Evolutionary conservation across 1,140 invertebrate genomes (phyloP), one percentile per base, ranked within the genome.

Genomic region (Cyphomyrmex costatus): DNA sequence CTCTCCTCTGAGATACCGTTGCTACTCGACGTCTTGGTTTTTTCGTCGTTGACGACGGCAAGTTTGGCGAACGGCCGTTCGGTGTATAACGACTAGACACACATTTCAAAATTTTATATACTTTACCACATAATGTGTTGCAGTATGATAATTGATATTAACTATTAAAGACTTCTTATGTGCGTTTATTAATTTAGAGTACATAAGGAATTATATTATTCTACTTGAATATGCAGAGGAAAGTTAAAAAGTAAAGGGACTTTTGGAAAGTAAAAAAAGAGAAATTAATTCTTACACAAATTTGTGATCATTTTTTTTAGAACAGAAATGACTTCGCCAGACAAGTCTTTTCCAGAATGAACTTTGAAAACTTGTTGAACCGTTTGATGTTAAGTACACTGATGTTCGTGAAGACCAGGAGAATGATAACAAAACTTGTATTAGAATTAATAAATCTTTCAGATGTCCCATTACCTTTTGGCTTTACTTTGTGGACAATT

Each of bases 21-120:
- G 98, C 98, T 2, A 99, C 98, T 27, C 98, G 96, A 3, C 98
- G 96, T 7, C 98, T 96, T 0, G 98, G 97, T 93, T 98, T 98
- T 92, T 98, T 98, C 3, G 95, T 92, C 49, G 89, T 93, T 7
- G 94, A 95, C 5, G 94, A 92, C 14, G 94, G 93, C 53, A 94
- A 88, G 86, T 94, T 95, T 7, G 93, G 92, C 0, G 93, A 92
- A 42, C 94, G 91, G 14, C 94, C 93, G 80, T 95, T 95, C 66
- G 94, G 89, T 0, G 93, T 92, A 33, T 94, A 95, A 56, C 94
- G 93, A 91, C 94, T 95, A n/a, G n/a, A 73, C n/a, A n/a, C n/a
- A 92, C 92, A 10, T 85, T 53, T 0, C 3, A 85, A 14, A 33
- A 27, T 42, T 42, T 14, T 24, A 4, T 46, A 58, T 12, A 21